phyloP scores from a whole-genome alignment of 1,140 invertebrate genomes.

The Drosophila ambigua region DNA sequence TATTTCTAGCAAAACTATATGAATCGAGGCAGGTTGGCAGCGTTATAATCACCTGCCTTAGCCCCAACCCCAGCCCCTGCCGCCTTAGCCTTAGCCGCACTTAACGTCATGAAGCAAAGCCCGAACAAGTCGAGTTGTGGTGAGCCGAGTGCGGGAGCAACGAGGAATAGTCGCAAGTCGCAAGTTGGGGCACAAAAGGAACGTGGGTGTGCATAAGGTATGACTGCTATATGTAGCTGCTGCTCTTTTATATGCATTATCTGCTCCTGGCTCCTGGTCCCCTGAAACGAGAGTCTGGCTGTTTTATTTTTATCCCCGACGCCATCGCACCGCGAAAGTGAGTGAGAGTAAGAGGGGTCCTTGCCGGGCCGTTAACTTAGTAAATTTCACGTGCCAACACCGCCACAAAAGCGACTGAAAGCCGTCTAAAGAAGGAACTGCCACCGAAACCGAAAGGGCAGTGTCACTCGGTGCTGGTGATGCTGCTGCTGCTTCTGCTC shows the following conservation, averaged over 20 bases:
- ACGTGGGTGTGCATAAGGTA: neutral
- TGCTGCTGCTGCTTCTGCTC: neutral
- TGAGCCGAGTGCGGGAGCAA: conserved; percentile 10
- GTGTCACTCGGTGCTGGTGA: conserved; percentile 46
- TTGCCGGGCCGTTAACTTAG: conserved; percentile 57
- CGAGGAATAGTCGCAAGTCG: conserved; percentile 11
- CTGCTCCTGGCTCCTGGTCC: conserved; percentile 1
- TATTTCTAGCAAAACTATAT: conserved; percentile 37
- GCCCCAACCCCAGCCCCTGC: conserved; percentile 22
- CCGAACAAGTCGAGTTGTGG: conserved; percentile 13
- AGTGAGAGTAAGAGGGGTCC: conserved; percentile 27
- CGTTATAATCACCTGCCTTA: conserved; percentile 47
- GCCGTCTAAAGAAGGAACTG: conserved; percentile 15
- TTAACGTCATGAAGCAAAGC: conserved; percentile 42
- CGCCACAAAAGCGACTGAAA: conserved; percentile 1
- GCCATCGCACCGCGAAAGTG: conserved; percentile 41
- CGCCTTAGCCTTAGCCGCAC: conserved; percentile 31
- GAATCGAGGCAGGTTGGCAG: conserved; percentile 29
- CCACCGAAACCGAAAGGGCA: conserved; percentile 1
- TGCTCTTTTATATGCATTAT: conserved; percentile 53
- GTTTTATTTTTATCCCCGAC: conserved; percentile 46
- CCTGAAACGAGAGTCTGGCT: conserved; percentile 7
- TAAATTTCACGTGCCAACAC: conserved; percentile 52
- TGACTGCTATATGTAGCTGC: conserved; percentile 4
- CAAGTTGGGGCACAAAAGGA: neutral